These are phyloP conservation scores for Meteorus colon DNA, from an alignment of 2,888 invertebrate species.

Conservation along the genomic window DNA sequence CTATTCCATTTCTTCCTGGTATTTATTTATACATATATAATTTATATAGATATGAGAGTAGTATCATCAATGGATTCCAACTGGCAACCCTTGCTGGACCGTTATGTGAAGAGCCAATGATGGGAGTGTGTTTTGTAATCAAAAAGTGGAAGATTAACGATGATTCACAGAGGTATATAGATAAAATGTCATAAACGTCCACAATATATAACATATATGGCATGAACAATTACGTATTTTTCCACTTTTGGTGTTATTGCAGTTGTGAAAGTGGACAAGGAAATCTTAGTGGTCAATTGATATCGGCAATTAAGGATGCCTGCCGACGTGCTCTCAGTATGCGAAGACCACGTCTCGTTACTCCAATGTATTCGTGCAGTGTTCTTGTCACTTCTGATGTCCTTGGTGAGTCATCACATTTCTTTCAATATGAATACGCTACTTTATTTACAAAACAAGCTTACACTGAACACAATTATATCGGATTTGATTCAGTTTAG, in stretches of 20 bases:
- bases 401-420: slow-evolving; percentile 81
- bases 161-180: slow-evolving; percentile 1
- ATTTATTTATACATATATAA: slow-evolving; percentile 41
- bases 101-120: slow-evolving; percentile 97
- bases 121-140: slow-evolving; percentile 93
- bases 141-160: slow-evolving; percentile 81
- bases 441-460: slow-evolving; percentile 23
- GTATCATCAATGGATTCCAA: slow-evolving; percentile 91
- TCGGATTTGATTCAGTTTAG: slow-evolving; percentile 33
- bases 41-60: slow-evolving; percentile 77
- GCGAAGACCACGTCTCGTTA: slow-evolving; percentile 92
- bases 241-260: slow-evolving; percentile 44
- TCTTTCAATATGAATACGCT: neutral
- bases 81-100: slow-evolving; percentile 92
- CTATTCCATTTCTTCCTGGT: neutral
- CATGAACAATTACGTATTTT: slow-evolving; percentile 2
- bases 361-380: slow-evolving; percentile 92
- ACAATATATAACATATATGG: neutral
- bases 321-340: slow-evolving; percentile 91
- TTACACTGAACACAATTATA: slow-evolving; percentile 22
- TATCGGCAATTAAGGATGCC: slow-evolving; percentile 92
- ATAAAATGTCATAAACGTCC: neutral
- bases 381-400: slow-evolving; percentile 91
- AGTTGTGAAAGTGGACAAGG: slow-evolving; percentile 70
- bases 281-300: slow-evolving; percentile 85